Evolutionary conservation across 2,113 vertebrate species (phyloP).

Genomic region (Silurus asotus): DNA sequence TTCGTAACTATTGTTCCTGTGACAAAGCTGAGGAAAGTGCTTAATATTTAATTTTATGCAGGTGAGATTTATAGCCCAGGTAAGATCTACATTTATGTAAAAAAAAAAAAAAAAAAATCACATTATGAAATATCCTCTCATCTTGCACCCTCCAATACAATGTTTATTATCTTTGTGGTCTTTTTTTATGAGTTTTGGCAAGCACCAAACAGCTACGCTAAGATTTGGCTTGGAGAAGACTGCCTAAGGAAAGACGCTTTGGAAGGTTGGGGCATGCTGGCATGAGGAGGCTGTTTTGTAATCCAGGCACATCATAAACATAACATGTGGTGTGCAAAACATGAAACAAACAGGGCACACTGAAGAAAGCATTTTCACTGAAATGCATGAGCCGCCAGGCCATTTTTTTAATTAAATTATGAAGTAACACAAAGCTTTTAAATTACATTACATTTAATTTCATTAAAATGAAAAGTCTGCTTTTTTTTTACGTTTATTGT

Average conservation of each 20-base stretch:
- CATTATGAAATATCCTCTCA: neutral
- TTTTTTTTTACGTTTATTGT: too few relatives aligned
- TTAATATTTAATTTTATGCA: neutral
- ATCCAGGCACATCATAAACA: neutral
- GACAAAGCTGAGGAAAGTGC: neutral
- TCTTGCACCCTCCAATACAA: neutral
- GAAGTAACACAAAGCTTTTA: too few relatives aligned
- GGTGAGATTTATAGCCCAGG: neutral
- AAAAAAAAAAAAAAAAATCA: neutral
- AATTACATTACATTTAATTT: too few relatives aligned
- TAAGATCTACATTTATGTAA: neutral
- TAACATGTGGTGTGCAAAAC: neutral
- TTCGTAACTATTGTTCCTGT: neutral
- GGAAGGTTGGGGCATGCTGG: slow-evolving; percentile 20
- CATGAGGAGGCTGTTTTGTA: neutral
- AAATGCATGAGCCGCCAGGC: too few relatives aligned
- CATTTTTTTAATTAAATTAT: too few relatives aligned
- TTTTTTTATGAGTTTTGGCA: neutral
- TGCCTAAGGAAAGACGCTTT: neutral
- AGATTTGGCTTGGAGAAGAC: neutral
- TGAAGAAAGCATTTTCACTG: too few relatives aligned
- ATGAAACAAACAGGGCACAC: neutral
- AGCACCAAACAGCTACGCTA: neutral
- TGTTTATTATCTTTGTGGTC: neutral
- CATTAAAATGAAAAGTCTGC: too few relatives aligned